Evolutionary conservation across 23 tunicate species (phyloP), one percentile per base, ranked within the genome.

Genomic region (Halocynthia aurantium): DNA sequence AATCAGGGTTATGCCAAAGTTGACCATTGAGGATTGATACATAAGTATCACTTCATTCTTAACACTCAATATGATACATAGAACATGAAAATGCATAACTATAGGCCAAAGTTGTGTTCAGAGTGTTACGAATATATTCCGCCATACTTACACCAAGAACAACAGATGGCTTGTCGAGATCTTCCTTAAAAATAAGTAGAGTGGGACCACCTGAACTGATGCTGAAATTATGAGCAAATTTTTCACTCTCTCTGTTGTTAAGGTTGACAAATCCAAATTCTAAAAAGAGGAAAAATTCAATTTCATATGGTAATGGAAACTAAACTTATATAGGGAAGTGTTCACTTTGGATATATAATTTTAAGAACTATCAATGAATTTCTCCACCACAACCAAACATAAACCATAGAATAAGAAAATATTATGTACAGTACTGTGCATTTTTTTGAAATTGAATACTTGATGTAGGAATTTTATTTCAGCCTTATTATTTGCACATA

Each of bases 181-280:
- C 73, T 57, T 89, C 96, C 66, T 89, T 89, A 61, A 89, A 89
- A 12, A 89, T 50, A 8, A 89, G 49, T 7, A 89, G 74, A 56
- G 85, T 74, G 20, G 96, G 96, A 6, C 96, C 96, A 49, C 40
- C 6, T 49, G 79, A 65, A 9, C 52, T 31, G 5, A 89, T 85
- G 17, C 70, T 77, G 52, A 74, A 89, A 19, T 75, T 75, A 7
- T 60, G 69, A 6, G 73, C 84, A 6, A 84, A 53, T 62, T 52
- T 44, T 50, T 80, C 53, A 50, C 85, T 21, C 51, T 80, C 69
- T 10, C 73, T 31, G 68, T 75, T 66, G 21, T 52, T 52, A 22
- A 84, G 76, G 7, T 87, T 72, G 22, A 75, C 96, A 76, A 79
- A 84, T 7, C 96, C 96, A 75, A 89, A 89, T 51, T 68, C 96